Base-by-base conservation (phyloP, 2,888 invertebrate genomes). In the Rotaria sp. region DNA sequence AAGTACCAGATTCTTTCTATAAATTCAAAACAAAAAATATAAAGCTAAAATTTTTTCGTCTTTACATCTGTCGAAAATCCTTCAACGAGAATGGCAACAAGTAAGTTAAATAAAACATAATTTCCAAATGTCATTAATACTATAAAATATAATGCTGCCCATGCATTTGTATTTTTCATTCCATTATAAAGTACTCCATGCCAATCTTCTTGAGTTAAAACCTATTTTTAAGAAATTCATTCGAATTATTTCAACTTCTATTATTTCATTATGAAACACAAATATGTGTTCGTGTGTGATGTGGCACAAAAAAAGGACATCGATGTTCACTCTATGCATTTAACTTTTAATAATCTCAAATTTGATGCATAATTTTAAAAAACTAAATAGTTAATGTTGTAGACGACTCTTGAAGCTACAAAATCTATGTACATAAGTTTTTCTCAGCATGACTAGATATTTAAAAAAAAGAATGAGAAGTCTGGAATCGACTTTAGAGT, bases 41-140 rank as follows among this genome's bases (percentile, higher is more conserved):
- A n/a, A n/a, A n/a, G n/a, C n/a, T n/a, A 50, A 15, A 11, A 11
- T 11, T 50, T 50, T 2, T 50, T 18, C 2, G 2, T 10, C 2
- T 11, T 52, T 52, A 67, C 67, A 84, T 88, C 95, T 10, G 88
- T 87, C 90, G 97, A 96, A 92, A 99, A 99, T 89, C 99, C 99
- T 93, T 99, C 99, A 88, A 99, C 99, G 89, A 99, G 93, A 92
- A 99, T 99, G 92, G 99, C 99, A 88, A 99, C 99, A 89, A 99
- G 94, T 89, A 99, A 93, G 93, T 99, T 99, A 93, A 99, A 99
- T 85, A 99, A 94, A 87, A 99, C 99, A 92, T 99, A 99, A 93
- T 99, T 99, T 89, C 99, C 99, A 92, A 99, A 99, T 74, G 99
- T 99, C 99, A 99, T 99, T 89, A 99, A 93, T 24, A 98, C 97